Conservation (phyloP, 1,140 invertebrate species). For the Linepithema humile region DNA sequence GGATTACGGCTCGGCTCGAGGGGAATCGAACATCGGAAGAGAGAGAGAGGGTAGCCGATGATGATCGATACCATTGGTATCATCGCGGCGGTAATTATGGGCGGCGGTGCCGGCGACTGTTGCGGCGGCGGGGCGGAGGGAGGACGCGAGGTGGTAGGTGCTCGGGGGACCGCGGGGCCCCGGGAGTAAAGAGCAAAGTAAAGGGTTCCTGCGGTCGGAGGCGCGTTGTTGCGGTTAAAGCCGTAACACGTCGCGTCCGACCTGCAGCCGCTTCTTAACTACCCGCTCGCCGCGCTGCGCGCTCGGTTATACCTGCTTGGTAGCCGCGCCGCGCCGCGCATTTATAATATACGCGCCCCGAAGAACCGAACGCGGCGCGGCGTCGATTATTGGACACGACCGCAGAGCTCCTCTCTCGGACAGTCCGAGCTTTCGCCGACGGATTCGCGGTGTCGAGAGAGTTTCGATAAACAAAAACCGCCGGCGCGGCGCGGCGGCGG, state of each 20-base stretch:
- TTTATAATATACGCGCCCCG: conserved; percentile 70
- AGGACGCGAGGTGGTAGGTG: conserved; percentile 56
- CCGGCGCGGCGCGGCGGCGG: not conserved
- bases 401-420: conserved; percentile 56
- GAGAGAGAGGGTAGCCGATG: conserved; percentile 54
- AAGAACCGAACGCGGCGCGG: conserved; percentile 43
- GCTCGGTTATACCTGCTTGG: conserved; percentile 62
- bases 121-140: not conserved
- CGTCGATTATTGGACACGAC: conserved; percentile 73
- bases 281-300: conserved; percentile 67
- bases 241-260: conserved; percentile 80
- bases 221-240: conserved; percentile 82
- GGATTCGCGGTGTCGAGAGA: conserved; percentile 69
- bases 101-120: not conserved
- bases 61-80: conserved; percentile 75
- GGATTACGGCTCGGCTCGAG: conserved; percentile 56
- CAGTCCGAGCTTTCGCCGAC: conserved; percentile 34
- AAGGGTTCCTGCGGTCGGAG: conserved; percentile 80
- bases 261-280: conserved; percentile 80
- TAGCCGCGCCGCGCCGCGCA: conserved; percentile 64
- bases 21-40: conserved; percentile 64
- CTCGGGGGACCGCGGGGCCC: conserved; percentile 45
- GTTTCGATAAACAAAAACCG: conserved; percentile 54
- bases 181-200: conserved; percentile 75
- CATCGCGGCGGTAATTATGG: conserved; percentile 77